Evolutionary conservation across 1,140 invertebrate species (phyloP), one percentile per base, ranked within the genome.

Genomic region (Drosophila tani): DNA sequence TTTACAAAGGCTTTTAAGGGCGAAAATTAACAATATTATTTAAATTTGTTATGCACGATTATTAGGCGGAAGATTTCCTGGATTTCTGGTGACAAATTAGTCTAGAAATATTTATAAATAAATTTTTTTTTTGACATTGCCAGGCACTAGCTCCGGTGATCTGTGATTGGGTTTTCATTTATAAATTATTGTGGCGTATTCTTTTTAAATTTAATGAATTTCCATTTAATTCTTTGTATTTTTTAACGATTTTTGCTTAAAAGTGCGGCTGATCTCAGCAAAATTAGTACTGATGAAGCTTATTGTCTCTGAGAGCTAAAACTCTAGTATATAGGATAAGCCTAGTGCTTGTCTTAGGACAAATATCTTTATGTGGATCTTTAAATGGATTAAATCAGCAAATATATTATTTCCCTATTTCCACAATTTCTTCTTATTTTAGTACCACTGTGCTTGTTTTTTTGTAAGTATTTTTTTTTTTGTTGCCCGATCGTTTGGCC

Each of bases 391-490:
- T 12, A 29, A 51, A 51, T 51, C 1, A n/a, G 1, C 3, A 49
- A 27, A 49, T 15, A 14, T 2, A 3, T 19, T 7, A 15, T 0
- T 17, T 0, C 15, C 5, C 17, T 8, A 46, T 14, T 5, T 2
- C 5, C 17, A 11, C 14, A 19, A 32, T 24, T 57, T 32, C n/a
- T 6, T 2, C 1, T 8, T 41, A 19, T 14, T 40, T 17, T 50
- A n/a, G 53, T n/a, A 11, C 76, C 76, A 79, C 75, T 27, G 76
- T 79, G 66, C 53, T 29, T 45, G 53, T 17, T 11, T 53, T 21
- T 19, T 24, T 69, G 53, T 29, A 15, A 11, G 51, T 46, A 5
- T 51, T 57, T 58, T 68, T 50, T 24, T 41, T 49, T 32, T 53
- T 19, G 41, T 19, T 38, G 21, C 49, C 21, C 60, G 62, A 68